Evolutionary conservation across 2,888 invertebrate genomes (phyloP).

Genomic region (Octonoba sinensis): DNA sequence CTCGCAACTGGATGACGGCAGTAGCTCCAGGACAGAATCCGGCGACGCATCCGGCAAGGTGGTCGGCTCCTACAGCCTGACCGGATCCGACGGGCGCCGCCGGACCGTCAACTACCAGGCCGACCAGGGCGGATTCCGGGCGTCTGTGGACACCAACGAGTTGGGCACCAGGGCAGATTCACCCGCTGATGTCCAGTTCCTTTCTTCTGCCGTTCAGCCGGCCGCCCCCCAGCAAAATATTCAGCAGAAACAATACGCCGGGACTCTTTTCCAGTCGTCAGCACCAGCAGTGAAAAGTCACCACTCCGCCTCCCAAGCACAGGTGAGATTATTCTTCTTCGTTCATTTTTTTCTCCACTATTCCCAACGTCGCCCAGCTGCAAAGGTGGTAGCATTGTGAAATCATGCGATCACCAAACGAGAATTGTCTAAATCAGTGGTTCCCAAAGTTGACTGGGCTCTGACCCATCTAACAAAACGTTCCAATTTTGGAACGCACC

Average conservation of each 20-base stretch:
- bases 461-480: no score
- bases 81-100: conserved; percentile 46
- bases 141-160: conserved; percentile 54
- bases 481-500: no score
- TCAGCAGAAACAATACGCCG: no score
- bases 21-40: conserved; percentile 52
- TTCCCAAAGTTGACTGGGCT: no score
- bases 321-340: no score
- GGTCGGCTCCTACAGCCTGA: conserved; percentile 49
- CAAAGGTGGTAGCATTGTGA: no score
- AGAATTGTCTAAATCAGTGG: no score
- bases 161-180: conserved; percentile 54
- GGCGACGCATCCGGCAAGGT: conserved; percentile 52
- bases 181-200: conserved; percentile 39
- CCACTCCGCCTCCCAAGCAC: no score
- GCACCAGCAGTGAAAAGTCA: not conserved
- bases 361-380: no score
- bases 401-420: no score
- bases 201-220: conserved; percentile 45
- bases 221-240: not conserved
- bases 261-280: not conserved
- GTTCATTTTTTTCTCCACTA: no score
- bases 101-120: conserved; percentile 67
- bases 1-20: conserved; percentile 52
- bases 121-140: conserved; percentile 52